phyloP scores from a whole-genome alignment of 2,797 vertebrate species.

The Garrulus glandarius region DNA sequence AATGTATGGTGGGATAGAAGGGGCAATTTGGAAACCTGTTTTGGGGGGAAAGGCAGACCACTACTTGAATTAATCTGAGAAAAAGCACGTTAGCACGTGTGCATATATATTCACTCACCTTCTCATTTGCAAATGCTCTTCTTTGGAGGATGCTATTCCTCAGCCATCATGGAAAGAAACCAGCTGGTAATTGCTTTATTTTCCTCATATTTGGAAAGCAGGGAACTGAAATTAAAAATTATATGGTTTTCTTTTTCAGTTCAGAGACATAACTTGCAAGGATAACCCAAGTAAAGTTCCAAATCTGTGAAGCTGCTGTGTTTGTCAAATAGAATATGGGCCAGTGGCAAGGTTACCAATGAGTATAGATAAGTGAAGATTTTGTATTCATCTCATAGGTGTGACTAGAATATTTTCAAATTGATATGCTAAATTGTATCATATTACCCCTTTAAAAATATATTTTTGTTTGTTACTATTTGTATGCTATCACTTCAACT shows the following conservation, averaged over 20 bases:
- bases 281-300: background rate
- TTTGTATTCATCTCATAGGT: background rate
- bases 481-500: background rate
- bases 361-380: background rate
- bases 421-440: background rate
- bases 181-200: background rate
- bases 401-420: background rate
- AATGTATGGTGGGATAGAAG: background rate
- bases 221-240: background rate
- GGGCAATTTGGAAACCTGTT: background rate
- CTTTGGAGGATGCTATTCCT: background rate
- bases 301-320: background rate
- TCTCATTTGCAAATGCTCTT: background rate
- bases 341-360: background rate
- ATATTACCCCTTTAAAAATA: background rate
- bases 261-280: background rate
- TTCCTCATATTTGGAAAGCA: background rate
- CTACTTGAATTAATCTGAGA: background rate
- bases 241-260: background rate
- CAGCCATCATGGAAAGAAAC: background rate
- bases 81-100: rapidly evolving
- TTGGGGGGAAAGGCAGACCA: background rate
- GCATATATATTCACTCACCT: background rate
- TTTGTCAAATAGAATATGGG: background rate
- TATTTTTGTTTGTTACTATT: background rate